Percentiles rank a stretch among this genome's conserved stretches.
Evolutionary conservation across 2,888 invertebrate species (phyloP).

Genomic region (Dasypolia templi): DNA sequence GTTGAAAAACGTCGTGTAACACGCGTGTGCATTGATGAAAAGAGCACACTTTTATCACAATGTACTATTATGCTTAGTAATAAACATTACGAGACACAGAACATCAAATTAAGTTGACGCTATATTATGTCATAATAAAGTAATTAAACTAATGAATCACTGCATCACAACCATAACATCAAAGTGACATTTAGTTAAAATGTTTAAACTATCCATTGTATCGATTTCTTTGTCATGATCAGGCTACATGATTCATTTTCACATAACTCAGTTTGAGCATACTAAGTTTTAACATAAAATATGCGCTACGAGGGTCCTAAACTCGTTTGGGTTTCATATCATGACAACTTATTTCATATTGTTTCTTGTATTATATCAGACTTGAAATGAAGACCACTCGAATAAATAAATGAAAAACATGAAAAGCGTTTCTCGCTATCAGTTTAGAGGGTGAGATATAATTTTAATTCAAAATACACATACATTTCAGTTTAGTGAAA

Average conservation of each 20-base stretch:
- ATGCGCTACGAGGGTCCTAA: no score
- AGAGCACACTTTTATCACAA: no score
- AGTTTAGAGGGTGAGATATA: neutral
- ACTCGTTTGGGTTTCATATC: neutral
- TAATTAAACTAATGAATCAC: conserved; percentile 40
- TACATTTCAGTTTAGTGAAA: no score
- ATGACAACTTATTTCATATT: no score
- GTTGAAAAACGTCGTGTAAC: no score
- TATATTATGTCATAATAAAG: conserved; percentile 13
- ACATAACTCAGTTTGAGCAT: conserved; percentile 2
- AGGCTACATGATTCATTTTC: neutral
- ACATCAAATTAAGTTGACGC: no score
- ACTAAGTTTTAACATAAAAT: no score
- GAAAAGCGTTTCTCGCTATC: neutral
- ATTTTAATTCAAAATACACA: no score
- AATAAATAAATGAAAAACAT: neutral
- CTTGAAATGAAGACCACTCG: neutral
- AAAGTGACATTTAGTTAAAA: conserved; percentile 13
- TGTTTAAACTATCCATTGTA: conserved; percentile 45
- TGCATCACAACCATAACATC: neutral
- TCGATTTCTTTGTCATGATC: conserved; percentile 27
- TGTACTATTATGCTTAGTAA: no score
- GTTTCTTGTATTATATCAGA: no score
- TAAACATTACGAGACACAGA: no score
- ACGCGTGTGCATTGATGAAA: no score